Conservation (phyloP, 2,888 invertebrate species). For the Allacma fusca region DNA sequence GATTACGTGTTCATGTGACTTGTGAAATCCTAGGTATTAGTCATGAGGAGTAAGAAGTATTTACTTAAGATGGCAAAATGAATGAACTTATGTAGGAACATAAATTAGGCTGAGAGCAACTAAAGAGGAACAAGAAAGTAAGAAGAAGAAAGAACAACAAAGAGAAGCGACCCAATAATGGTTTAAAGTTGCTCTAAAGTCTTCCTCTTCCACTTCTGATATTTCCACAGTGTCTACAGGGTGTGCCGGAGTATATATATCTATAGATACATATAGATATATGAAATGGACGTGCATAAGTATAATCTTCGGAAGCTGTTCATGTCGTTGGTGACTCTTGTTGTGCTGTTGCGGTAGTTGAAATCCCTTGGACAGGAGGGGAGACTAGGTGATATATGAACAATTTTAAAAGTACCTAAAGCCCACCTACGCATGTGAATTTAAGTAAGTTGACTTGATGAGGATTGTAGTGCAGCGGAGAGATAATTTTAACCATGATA, state of each 20-base stretch:
- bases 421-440: slow-evolving; percentile 10
- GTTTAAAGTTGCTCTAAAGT: neutral
- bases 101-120: slow-evolving; percentile 8
- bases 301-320: too few species aligned
- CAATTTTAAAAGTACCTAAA: slow-evolving; percentile 16
- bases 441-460: slow-evolving; percentile 35
- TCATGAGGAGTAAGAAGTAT: slow-evolving; percentile 31
- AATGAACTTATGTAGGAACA: slow-evolving; percentile 19
- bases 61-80: slow-evolving; percentile 22
- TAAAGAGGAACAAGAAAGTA: neutral
- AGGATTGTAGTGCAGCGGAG: slow-evolving; percentile 24
- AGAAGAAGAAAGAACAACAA: neutral
- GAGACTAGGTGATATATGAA: slow-evolving; percentile 30
- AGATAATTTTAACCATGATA: slow-evolving; percentile 39
- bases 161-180: neutral
- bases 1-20: slow-evolving; percentile 29
- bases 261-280: too few species aligned
- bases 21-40: slow-evolving; percentile 25
- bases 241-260: too few species aligned
- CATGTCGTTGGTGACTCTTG: neutral
- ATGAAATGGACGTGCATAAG: too few species aligned
- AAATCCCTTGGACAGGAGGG: slow-evolving; percentile 12
- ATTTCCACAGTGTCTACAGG: too few species aligned
- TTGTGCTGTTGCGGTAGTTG: neutral
- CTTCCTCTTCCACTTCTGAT: too few species aligned